These are phyloP conservation scores for Xylocampa areola DNA, from an alignment of 2,888 invertebrate species.

Conservation along the genomic window DNA sequence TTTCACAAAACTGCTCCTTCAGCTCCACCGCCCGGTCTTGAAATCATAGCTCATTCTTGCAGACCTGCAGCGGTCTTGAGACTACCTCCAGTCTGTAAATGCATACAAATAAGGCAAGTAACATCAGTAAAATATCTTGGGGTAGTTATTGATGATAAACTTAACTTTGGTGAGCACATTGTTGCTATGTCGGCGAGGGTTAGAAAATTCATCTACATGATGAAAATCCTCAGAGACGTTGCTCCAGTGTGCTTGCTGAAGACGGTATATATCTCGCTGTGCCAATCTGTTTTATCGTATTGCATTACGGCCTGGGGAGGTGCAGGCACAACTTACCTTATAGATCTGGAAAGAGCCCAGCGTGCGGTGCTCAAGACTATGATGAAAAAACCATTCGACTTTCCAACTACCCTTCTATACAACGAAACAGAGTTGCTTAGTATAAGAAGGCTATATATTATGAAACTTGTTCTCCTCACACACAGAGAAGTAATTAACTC, in stretches of 20 bases:
- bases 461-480: not conserved
- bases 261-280: not conserved
- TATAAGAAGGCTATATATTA: not conserved
- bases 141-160: not conserved
- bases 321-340: not conserved
- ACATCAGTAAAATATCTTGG: not conserved
- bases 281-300: not conserved
- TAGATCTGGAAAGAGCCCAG: not conserved
- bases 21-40: not conserved
- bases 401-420: not conserved
- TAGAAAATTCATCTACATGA: not conserved
- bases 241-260: not conserved
- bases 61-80: not conserved
- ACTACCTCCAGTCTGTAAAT: not conserved
- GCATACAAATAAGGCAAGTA: not conserved
- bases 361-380: not conserved
- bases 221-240: not conserved
- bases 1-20: not conserved
- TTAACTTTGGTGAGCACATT: not conserved
- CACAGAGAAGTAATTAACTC: not conserved
- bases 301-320: not conserved
- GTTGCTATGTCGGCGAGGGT: not conserved
- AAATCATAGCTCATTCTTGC: not conserved
- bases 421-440: not conserved
- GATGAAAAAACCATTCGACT: not conserved